Evolutionary conservation across 2,797 vertebrate genomes (phyloP), one percentile per base, ranked within the genome.

Genomic region (Pseudochirops cupreus): DNA sequence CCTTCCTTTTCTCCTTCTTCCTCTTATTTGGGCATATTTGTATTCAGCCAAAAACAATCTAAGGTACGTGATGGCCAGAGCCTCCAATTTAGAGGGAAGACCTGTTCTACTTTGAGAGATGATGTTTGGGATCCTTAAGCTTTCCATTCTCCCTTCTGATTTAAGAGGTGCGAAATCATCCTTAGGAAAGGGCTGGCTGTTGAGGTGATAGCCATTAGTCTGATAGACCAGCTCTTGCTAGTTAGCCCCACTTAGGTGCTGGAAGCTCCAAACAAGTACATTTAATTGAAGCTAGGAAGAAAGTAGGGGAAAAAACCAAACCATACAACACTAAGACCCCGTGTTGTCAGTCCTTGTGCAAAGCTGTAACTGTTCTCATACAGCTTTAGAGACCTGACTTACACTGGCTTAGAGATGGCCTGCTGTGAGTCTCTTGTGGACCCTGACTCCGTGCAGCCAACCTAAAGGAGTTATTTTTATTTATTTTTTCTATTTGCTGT

Each of bases 1-100:
- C 55, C 50, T 93, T 91, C 6, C 18, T 87, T 67, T 95, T 97
- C 94, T 96, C 82, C 53, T 94, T 39, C 46, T 92, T 94, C 89
- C 90, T 97, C 92, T 93, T 92, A 91, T 50, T 92, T 29, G 89
- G 59, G 9, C 96, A 92, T 28, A 94, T 18, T 29, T 56, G 24
- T 82, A 91, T 53, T 94, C 14, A 52, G 5, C 28, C 54, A 57
- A 94, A 54, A 92, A 3, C 59, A 4, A 90, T 21, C 95, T 46
- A 58, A 93, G 92, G 95, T 93, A 91, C 91, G 54, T 82, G 91
- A 50, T 33, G 91, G n/a, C n/a, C 5, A 93, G 74, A 46, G 9
- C 14, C 56, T 7, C 39, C 33, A 33, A 93, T 93, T 95, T 92
- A 93, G 39, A 95, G 92, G 92, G 94, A 92, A 95, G 62, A n/a